A percentile compares a stretch with the other conserved stretches of the same genome.
Conservation (phyloP, 2,113 vertebrate species). For the Myiopsitta monachus region DNA sequence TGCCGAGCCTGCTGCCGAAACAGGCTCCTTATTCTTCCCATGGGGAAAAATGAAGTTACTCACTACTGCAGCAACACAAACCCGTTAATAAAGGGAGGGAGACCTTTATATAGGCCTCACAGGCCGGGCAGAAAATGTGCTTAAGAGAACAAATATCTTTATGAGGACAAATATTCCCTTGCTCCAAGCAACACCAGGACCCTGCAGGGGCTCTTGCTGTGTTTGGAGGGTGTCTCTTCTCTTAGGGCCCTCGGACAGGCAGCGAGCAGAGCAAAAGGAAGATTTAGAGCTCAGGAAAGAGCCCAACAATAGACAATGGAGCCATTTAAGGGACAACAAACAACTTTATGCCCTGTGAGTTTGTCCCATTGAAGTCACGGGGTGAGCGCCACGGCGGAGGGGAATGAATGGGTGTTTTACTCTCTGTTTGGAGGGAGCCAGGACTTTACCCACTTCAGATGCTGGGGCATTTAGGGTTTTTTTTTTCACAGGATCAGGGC, state of each 20-base stretch:
- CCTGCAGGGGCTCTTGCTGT: rapidly evolving
- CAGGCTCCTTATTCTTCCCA: background rate
- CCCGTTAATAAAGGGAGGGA: background rate
- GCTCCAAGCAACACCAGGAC: background rate
- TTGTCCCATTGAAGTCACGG: conserved; percentile 28
- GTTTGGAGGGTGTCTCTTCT: background rate
- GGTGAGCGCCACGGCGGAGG: background rate
- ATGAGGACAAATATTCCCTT: background rate
- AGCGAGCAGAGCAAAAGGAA: background rate
- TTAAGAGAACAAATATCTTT: background rate
- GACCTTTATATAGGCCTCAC: background rate
- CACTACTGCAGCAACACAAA: background rate
- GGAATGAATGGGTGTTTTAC: conserved; percentile 30
- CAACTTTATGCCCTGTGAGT: conserved; percentile 40
- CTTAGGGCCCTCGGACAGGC: background rate
- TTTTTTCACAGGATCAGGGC: background rate
- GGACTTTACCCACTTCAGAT: background rate
- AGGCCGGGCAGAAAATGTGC: rapidly evolving
- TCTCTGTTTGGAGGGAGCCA: background rate
- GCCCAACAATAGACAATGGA: conserved; percentile 60
- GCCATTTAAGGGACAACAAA: conserved; percentile 45
- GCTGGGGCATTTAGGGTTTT: background rate
- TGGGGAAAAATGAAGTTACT: rapidly evolving
- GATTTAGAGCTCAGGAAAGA: conserved; percentile 6
- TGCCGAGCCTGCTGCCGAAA: rapidly evolving